phyloP scores from a whole-genome alignment of 2,797 vertebrate species.

The Pseudochirops corinnae region DNA sequence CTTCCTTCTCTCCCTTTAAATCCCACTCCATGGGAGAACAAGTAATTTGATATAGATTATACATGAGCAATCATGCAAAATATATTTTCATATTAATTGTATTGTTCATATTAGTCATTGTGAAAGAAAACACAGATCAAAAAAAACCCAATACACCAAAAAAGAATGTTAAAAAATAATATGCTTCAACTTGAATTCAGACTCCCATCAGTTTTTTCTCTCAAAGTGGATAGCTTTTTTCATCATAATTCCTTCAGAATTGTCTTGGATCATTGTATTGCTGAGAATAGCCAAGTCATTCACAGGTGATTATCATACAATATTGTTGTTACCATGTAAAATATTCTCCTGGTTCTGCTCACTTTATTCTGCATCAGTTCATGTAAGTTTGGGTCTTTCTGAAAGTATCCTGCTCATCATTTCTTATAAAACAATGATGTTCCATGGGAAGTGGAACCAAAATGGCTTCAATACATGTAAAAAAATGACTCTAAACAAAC shows the following conservation, averaged over 20 bases:
- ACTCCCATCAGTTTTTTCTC: neutral
- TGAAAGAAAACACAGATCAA: neutral
- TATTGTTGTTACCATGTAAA: neutral
- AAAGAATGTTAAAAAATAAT: neutral
- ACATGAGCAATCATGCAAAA: neutral
- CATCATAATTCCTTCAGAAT: neutral
- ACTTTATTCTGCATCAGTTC: neutral
- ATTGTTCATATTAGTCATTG: neutral
- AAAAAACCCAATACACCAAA: neutral
- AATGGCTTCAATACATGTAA: too few species aligned
- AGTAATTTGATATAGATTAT: neutral
- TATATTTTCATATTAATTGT: neutral
- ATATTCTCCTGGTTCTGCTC: neutral
- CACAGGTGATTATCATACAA: neutral
- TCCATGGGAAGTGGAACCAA: neutral
- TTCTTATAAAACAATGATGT: neutral
- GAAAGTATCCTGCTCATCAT: neutral
- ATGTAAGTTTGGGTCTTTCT: neutral
- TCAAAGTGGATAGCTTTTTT: neutral
- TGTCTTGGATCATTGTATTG: neutral
- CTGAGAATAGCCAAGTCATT: neutral
- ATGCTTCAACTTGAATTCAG: neutral
- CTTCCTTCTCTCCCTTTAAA: neutral
- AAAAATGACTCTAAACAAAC: too few species aligned
- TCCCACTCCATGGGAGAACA: neutral